Conservation (phyloP, 2,797 vertebrate species). For the Sardinella longiceps region DNA sequence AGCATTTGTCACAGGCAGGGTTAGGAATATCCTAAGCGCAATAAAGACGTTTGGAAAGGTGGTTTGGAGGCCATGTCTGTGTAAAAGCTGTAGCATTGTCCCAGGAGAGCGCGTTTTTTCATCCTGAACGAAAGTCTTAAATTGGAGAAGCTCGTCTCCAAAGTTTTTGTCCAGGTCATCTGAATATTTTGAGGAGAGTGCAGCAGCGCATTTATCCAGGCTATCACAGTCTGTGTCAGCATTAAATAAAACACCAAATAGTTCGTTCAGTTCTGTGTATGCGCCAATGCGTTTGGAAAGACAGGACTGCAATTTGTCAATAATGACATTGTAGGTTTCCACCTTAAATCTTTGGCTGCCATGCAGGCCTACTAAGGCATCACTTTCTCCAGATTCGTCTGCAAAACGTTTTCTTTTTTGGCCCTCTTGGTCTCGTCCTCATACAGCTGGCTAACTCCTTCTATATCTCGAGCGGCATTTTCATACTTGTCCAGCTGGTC, state of each 20-base stretch:
- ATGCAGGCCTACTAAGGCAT: too few species aligned
- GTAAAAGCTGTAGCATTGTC: background rate
- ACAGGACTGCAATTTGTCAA: background rate
- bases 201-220: background rate
- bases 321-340: background rate
- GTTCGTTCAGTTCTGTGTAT: background rate
- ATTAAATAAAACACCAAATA: background rate
- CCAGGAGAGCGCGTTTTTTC: background rate
- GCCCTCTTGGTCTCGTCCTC: too few species aligned
- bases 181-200: background rate
- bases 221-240: background rate
- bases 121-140: background rate
- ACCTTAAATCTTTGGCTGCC: too few species aligned
- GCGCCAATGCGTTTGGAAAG: background rate
- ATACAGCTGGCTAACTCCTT: background rate
- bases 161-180: background rate
- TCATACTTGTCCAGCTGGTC: background rate
- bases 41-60: background rate
- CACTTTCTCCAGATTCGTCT: too few species aligned
- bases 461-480: background rate
- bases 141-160: background rate
- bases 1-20: background rate
- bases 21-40: background rate
- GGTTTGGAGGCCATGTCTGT: background rate
- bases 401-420: too few species aligned